phyloP scores from a whole-genome alignment of 1,140 invertebrate genomes.

The Latrodectus geometricus region DNA sequence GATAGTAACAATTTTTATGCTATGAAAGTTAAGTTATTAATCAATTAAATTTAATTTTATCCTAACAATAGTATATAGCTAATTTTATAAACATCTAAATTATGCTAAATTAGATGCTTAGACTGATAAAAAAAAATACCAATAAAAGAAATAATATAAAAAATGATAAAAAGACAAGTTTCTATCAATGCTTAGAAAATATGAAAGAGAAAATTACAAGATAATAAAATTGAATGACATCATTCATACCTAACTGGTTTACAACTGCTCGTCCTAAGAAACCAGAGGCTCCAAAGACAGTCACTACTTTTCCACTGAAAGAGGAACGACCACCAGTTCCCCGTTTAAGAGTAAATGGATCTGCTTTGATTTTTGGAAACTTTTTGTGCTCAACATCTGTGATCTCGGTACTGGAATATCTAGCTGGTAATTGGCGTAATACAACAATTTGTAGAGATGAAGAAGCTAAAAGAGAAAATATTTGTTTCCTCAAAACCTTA shows the following conservation, averaged over 20 bases:
- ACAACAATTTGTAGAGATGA: slow-evolving; percentile 20
- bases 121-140: too few relatives aligned
- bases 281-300: slow-evolving; percentile 94
- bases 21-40: too few relatives aligned
- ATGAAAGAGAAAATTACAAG: too few relatives aligned
- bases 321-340: slow-evolving; percentile 94
- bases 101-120: too few relatives aligned
- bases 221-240: slow-evolving; percentile 4
- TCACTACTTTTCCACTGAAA: slow-evolving; percentile 96
- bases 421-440: background rate
- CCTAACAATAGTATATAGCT: too few relatives aligned
- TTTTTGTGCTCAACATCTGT: slow-evolving; percentile 9
- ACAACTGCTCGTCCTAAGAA: slow-evolving; percentile 87
- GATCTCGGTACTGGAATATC: background rate
- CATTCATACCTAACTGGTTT: slow-evolving; percentile 84
- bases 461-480: background rate
- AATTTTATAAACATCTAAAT: too few relatives aligned
- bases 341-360: slow-evolving; percentile 43
- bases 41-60: too few relatives aligned
- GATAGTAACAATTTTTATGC: too few relatives aligned
- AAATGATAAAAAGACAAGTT: too few relatives aligned
- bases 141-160: too few relatives aligned
- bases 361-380: slow-evolving; percentile 45
- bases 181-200: too few relatives aligned
- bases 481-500: too few relatives aligned